Evolutionary conservation across 2,888 invertebrate genomes (phyloP).

Genomic region (Euclidia mi): DNA sequence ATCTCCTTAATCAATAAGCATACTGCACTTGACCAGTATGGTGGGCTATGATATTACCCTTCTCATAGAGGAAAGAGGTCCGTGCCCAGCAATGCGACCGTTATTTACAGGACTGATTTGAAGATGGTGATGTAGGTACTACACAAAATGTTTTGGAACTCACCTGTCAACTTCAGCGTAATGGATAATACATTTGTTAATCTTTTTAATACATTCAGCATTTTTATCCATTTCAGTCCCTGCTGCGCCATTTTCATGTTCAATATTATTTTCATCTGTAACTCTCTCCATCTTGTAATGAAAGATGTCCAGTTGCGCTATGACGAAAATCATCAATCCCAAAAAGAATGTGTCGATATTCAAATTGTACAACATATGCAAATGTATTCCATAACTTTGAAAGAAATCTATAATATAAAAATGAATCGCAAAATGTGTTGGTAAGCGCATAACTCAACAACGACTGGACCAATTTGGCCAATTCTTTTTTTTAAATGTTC

Average conservation of each 20-base stretch:
- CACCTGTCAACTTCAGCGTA: slow-evolving; percentile 68
- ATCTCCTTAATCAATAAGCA: no score
- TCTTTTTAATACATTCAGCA: slow-evolving; percentile 45
- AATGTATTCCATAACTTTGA: slow-evolving; percentile 68
- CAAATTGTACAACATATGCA: slow-evolving; percentile 67
- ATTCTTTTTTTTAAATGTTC: no score
- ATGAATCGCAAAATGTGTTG: no score
- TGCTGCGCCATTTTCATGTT: slow-evolving; percentile 12
- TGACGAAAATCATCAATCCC: slow-evolving; percentile 64
- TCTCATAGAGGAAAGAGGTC: no score
- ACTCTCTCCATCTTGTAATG: slow-evolving; percentile 64
- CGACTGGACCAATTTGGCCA: no score
- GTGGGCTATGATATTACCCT: no score
- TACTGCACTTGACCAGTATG: no score
- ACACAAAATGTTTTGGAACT: slow-evolving; percentile 42
- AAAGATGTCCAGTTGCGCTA: slow-evolving; percentile 76
- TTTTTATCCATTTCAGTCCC: slow-evolving; percentile 23
- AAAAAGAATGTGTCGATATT: slow-evolving; percentile 73
- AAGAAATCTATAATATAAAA: no score
- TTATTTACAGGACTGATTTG: no score
- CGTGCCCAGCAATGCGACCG: no score
- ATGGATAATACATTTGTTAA: slow-evolving; percentile 68
- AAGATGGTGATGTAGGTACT: no score
- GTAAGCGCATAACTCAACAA: no score
- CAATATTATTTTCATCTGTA: slow-evolving; percentile 40